Evolutionary conservation across 2,797 vertebrate genomes (phyloP).

Genomic region (Argentina silus): DNA sequence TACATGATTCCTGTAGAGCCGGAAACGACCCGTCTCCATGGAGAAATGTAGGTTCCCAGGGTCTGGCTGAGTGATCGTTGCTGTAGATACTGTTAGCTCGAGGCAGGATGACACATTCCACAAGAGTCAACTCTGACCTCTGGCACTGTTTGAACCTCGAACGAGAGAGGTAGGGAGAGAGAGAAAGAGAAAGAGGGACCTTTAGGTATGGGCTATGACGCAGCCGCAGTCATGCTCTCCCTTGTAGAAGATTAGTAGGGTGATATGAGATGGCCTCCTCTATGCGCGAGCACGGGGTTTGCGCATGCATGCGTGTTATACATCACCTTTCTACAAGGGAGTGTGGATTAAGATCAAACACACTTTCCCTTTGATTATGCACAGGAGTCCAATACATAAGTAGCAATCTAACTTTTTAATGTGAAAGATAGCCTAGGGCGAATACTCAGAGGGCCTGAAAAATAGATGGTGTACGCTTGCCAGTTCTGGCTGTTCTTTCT

Average conservation of each 20-base stretch:
- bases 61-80: neutral
- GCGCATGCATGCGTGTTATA: no score
- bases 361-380: neutral
- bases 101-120: conserved; percentile 56
- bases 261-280: conserved; percentile 22
- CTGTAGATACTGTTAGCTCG: neutral
- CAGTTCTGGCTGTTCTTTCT: neutral
- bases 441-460: neutral
- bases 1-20: neutral
- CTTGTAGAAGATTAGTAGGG: neutral
- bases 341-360: neutral
- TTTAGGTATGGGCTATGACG: no score
- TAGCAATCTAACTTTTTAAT: no score
- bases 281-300: neutral
- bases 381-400: neutral
- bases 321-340: neutral
- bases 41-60: neutral
- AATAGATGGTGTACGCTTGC: neutral
- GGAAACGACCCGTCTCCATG: neutral
- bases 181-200: neutral
- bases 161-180: neutral
- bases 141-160: conserved; percentile 17
- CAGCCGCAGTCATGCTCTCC: no score
- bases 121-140: conserved; percentile 54
- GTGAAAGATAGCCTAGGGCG: neutral